Evolutionary conservation across 2,888 invertebrate genomes (phyloP).

Genomic region (Ptychoptera contaminata): DNA sequence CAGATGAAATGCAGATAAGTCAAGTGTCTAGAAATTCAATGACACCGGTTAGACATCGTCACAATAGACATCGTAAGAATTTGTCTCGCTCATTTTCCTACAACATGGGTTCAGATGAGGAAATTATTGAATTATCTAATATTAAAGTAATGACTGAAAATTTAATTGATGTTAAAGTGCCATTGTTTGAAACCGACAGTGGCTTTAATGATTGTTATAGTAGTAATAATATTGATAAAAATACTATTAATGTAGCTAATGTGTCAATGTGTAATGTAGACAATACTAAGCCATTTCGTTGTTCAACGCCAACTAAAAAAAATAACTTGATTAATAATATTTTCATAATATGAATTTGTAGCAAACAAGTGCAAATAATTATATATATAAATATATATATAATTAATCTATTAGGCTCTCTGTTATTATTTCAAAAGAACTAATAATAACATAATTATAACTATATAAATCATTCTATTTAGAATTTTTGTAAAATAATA

Average conservation of each 20-base stretch:
- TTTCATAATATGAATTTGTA: too few relatives aligned
- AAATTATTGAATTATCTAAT: background rate
- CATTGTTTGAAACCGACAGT: conserved; percentile 24
- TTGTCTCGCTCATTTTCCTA: conserved; percentile 26
- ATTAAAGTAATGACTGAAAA: background rate
- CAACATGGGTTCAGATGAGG: conserved; percentile 16
- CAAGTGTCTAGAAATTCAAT: conserved; percentile 18
- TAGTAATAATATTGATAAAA: conserved; percentile 12
- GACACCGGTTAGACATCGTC: conserved; percentile 22
- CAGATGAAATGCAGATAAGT: conserved; percentile 21
- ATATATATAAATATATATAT: too few relatives aligned
- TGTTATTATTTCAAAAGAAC: too few relatives aligned
- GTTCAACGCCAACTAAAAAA: conserved; percentile 12
- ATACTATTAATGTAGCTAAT: background rate
- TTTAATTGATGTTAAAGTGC: background rate
- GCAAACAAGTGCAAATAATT: too few relatives aligned
- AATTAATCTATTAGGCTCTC: too few relatives aligned
- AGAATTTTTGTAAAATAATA: too few relatives aligned
- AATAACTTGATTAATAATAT: background rate
- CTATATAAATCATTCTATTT: too few relatives aligned
- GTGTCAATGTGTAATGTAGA: too few relatives aligned
- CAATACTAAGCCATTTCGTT: conserved; percentile 6
- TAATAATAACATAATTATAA: too few relatives aligned
- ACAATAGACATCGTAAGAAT: conserved; percentile 24
- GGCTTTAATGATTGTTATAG: conserved; percentile 27